Percentiles rank a stretch among this genome's conserved stretches.
Evolutionary conservation across 2,797 vertebrate genomes (phyloP).

Genomic region (Phataginus tetradactyla): DNA sequence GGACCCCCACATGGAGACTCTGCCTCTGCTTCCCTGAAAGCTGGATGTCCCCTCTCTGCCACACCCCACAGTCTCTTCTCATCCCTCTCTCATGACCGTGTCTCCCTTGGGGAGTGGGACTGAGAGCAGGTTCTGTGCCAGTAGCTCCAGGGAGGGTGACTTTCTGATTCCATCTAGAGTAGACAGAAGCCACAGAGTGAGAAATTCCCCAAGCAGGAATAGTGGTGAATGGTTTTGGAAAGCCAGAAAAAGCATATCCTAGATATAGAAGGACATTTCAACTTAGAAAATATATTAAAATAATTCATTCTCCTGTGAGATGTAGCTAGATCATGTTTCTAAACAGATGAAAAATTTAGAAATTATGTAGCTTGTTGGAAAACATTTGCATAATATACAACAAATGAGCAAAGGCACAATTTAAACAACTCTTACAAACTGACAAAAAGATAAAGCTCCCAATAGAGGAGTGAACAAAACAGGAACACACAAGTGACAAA

Average conservation of each 20-base stretch:
- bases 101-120: not conserved
- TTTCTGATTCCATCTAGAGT: not conserved
- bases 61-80: not conserved
- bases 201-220: not conserved
- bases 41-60: not conserved
- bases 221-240: not conserved
- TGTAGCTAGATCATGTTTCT: not conserved
- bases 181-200: not conserved
- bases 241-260: not conserved
- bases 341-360: not conserved
- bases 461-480: not conserved
- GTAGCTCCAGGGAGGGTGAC: not conserved
- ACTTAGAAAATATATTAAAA: not conserved
- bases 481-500: not conserved
- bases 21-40: not conserved
- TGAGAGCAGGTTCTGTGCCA: not conserved
- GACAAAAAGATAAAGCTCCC: not conserved
- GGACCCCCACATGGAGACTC: not conserved
- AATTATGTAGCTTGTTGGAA: not conserved
- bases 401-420: not conserved
- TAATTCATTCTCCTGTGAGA: not conserved
- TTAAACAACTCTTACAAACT: not conserved
- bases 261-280: not conserved
- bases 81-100: not conserved
- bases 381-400: not conserved